Evolutionary conservation across 1,140 invertebrate genomes (phyloP).

Genomic region (Periplaneta americana): DNA sequence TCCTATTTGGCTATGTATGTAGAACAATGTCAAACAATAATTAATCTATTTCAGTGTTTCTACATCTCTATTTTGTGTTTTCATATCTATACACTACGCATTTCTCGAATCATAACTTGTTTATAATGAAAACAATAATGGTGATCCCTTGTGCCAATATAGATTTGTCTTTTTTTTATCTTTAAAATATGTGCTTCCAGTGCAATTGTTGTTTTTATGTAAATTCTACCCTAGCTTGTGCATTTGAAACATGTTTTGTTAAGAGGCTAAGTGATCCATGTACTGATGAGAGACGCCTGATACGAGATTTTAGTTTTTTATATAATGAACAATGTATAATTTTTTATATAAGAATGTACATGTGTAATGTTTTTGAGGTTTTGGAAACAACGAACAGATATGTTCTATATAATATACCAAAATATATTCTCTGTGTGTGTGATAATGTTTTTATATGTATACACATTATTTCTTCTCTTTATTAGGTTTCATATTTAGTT

Average conservation of each 20-base stretch:
- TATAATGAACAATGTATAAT: constrained; percentile 14
- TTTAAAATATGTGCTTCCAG: constrained; percentile 5
- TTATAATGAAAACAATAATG: background rate
- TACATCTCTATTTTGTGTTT: background rate
- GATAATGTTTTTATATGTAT: constrained; percentile 22
- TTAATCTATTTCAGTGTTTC: background rate
- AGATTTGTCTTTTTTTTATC: background rate
- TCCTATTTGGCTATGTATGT: background rate
- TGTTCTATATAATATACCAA: constrained; percentile 11
- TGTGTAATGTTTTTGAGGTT: constrained; percentile 12
- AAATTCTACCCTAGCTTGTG: constrained; percentile 8
- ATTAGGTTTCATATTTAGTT: constrained; percentile 9
- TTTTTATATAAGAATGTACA: constrained; percentile 11
- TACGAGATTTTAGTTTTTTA: constrained; percentile 13
- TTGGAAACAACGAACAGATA: constrained; percentile 13
- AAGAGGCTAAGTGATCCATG: constrained; percentile 1
- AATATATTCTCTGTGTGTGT: constrained; percentile 20
- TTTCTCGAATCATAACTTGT: background rate
- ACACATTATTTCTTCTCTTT: constrained; percentile 5
- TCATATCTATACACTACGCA: background rate
- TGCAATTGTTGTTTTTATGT: constrained; percentile 2
- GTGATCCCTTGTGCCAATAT: background rate
- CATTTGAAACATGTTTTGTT: constrained; percentile 3
- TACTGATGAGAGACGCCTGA: constrained; percentile 11
- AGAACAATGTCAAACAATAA: background rate